Conservation (phyloP, 2,113 vertebrate genomes). For the Speoplatyrhinus poulsoni region DNA sequence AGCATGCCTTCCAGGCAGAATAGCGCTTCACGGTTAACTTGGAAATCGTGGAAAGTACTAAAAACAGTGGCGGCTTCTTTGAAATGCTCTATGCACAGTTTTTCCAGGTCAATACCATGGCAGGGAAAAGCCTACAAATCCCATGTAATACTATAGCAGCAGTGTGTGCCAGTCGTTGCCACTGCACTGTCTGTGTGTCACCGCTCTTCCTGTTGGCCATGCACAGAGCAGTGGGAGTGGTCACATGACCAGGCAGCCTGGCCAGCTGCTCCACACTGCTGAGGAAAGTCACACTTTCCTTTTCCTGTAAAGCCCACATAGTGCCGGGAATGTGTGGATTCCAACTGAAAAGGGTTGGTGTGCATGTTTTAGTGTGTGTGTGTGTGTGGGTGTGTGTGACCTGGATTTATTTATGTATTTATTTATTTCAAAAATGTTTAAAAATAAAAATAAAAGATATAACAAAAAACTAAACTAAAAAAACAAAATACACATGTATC, state of each 20-base stretch:
- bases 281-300: conserved; percentile 46
- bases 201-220: conserved; percentile 46
- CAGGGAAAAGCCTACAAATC: conserved; percentile 5
- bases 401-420: no score
- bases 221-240: conserved; percentile 14
- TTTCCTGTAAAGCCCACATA: conserved; percentile 36
- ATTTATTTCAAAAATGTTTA: no score
- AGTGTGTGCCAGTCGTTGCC: conserved; percentile 7
- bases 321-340: conserved; percentile 11
- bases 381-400: not conserved
- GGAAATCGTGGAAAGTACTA: conserved; percentile 19
- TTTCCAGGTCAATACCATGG: conserved; percentile 22
- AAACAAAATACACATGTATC: no score
- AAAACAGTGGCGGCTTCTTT: conserved; percentile 5
- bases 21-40: conserved; percentile 10
- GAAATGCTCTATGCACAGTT: conserved; percentile 4
- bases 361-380: not conserved
- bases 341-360: conserved; percentile 22
- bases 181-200: conserved; percentile 15
- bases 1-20: not conserved
- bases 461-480: no score
- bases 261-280: conserved; percentile 32
- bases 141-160: conserved; percentile 18
- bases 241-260: conserved; percentile 35
- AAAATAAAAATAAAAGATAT: no score